These are phyloP conservation scores for Botia almorhae DNA, from an alignment of 2,797 vertebrate genomes.

Conservation along the genomic window DNA sequence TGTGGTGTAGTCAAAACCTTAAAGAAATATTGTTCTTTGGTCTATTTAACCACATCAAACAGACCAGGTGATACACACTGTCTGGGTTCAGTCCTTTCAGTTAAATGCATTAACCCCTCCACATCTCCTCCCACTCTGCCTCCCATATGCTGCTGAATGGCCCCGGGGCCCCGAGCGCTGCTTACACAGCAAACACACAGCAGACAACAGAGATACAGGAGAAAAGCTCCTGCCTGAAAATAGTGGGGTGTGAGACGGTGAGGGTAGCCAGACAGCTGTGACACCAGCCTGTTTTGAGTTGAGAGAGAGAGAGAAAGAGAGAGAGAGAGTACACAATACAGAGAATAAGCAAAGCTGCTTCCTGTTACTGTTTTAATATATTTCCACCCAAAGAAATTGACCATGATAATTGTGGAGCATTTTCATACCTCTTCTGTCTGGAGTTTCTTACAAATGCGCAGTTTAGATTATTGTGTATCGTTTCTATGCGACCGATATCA, in stretches of 20 bases:
- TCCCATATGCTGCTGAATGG: slow-evolving; percentile 36
- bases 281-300: neutral
- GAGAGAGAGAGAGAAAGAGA: neutral
- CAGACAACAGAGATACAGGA: no score
- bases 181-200: slow-evolving; percentile 44
- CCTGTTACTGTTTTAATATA: neutral
- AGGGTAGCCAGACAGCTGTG: slow-evolving; percentile 21
- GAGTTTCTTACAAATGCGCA: no score
- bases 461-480: neutral
- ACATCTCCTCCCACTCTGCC: slow-evolving; percentile 27
- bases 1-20: slow-evolving; percentile 20
- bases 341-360: neutral
- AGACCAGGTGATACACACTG: slow-evolving; percentile 29
- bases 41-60: slow-evolving; percentile 41
- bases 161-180: slow-evolving; percentile 28
- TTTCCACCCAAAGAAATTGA: neutral
- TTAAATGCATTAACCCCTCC: slow-evolving; percentile 26
- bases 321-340: neutral
- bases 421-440: neutral
- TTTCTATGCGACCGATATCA: neutral
- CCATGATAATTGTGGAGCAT: neutral
- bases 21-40: slow-evolving; percentile 21
- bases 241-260: neutral
- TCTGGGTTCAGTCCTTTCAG: slow-evolving; percentile 7
- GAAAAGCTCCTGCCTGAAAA: slow-evolving; percentile 3